phyloP scores from a whole-genome alignment of 2,888 invertebrate genomes.

The Caradrina clavipalpis region DNA sequence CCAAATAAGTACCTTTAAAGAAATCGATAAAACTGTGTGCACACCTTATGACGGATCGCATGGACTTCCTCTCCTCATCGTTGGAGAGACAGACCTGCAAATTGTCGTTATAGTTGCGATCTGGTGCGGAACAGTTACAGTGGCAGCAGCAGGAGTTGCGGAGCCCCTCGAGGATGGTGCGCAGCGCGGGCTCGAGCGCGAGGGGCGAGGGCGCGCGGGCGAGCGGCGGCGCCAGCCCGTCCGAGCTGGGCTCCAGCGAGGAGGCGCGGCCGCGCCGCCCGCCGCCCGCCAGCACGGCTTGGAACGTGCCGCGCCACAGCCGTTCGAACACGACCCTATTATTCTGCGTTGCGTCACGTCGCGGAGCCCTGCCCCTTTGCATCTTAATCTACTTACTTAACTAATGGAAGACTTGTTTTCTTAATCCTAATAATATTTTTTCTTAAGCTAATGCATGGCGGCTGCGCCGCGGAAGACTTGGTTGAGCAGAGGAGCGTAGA shows the following conservation, averaged over 20 bases:
- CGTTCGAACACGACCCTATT: constrained; percentile 93
- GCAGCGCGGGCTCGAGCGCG: constrained; percentile 84
- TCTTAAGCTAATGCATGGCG: constrained; percentile 78
- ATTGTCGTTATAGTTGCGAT: constrained; percentile 84
- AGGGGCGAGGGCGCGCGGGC: constrained; percentile 64
- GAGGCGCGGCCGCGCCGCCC: constrained; percentile 84
- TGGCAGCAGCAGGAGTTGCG: constrained; percentile 86
- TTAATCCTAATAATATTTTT: constrained; percentile 73
- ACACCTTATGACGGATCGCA: constrained; percentile 93
- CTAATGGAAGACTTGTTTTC: constrained; percentile 91
- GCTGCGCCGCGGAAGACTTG: constrained; percentile 84
- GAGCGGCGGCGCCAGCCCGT: constrained; percentile 68
- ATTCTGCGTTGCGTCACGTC: constrained; percentile 86
- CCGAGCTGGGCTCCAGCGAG: constrained; percentile 78
- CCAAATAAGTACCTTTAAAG: constrained; percentile 63
- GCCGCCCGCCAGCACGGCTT: constrained; percentile 85
- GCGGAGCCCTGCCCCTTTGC: constrained; percentile 84
- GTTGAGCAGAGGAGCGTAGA: constrained; percentile 74
- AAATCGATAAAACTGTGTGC: constrained; percentile 76
- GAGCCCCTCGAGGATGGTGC: constrained; percentile 83
- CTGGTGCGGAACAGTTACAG: constrained; percentile 81
- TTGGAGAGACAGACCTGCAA: constrained; percentile 90
- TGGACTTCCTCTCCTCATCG: constrained; percentile 89
- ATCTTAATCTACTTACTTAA: constrained; percentile 83
- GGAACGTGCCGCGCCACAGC: constrained; percentile 93